Evolutionary conservation across 2,888 invertebrate genomes (phyloP), one percentile per base, ranked within the genome.

Genomic region (Aphodius sticticus): DNA sequence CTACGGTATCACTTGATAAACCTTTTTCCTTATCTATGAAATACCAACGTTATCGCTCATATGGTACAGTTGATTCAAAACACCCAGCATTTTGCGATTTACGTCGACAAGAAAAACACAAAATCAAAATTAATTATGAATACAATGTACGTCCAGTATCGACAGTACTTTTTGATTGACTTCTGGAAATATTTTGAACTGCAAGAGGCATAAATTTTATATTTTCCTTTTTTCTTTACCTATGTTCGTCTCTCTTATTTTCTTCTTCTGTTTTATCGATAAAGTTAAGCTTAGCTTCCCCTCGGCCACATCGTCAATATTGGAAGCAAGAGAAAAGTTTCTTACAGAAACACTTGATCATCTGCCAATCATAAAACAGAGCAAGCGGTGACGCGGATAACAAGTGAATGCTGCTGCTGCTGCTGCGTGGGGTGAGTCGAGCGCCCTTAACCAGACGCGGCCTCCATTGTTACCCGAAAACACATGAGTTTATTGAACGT

Each of bases 311-410:
- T 26, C 26, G 26, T 71, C 37, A 74, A 74, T 74, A 74, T 74
- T 37, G 35, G 35, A 71, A 71, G 74, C 26, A 74, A 14, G 74
- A 74, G 74, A 74, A 37, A 74, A 37, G 35, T 35, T 26, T 71
- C 79, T 78, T 79, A 79, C 35, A 79, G 80, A 81, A 81, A 82
- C 82, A 84, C 84, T 84, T 84, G 84, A 84, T 84, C 84, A 84
- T 84, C 83, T 84, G 84, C 81, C 82, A 83, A 83, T 84, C 81
- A 83, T 83, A 82, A 81, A 81, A 80, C 77, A 79, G 79, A 79
- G 76, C 76, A 71, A 78, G 78, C 81, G 81, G 81, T 81, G 83
- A 83, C 83, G 82, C 82, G 83, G 82, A 82, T 83, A 81, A 82
- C 82, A 81, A 82, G 82, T 82, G 84, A 83, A 83, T 81, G 80